Conservation (phyloP, 2,113 vertebrate genomes). For the Podilymbus podiceps region DNA sequence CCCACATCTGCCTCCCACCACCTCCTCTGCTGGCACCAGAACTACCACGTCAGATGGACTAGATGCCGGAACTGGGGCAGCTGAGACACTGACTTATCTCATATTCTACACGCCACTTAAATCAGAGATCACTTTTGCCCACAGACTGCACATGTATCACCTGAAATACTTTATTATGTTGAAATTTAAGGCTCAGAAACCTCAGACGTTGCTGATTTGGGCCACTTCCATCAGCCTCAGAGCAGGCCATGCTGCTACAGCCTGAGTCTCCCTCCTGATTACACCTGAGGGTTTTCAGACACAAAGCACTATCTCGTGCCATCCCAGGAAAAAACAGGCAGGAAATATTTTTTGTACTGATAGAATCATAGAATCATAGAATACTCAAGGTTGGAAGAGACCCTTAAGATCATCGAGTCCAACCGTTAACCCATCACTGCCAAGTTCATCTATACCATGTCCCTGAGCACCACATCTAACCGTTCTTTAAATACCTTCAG, state of each 20-base stretch:
- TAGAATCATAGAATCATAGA: too few relatives aligned
- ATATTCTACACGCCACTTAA: accelerated
- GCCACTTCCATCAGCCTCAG: accelerated
- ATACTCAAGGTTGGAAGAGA: too few relatives aligned
- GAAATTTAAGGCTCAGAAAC: background rate
- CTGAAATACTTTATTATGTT: background rate
- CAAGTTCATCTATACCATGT: too few relatives aligned
- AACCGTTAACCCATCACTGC: too few relatives aligned
- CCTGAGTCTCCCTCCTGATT: constrained; percentile 9
- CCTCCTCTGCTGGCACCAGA: background rate
- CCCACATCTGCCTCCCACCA: constrained; percentile 34
- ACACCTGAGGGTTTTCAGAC: constrained; percentile 5
- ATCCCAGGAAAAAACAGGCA: background rate
- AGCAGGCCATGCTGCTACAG: background rate
- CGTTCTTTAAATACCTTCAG: too few relatives aligned
- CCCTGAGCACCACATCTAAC: too few relatives aligned
- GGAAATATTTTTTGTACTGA: background rate
- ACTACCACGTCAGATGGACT: background rate
- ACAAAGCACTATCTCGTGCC: background rate
- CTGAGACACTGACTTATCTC: background rate
- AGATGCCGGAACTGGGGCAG: background rate
- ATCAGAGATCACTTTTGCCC: background rate
- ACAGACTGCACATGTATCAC: background rate
- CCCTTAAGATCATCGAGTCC: too few relatives aligned
- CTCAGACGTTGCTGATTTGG: background rate